Evolutionary conservation across 2,888 invertebrate genomes (phyloP), one percentile per base, ranked within the genome.

Genomic region (Aelia acuminata): DNA sequence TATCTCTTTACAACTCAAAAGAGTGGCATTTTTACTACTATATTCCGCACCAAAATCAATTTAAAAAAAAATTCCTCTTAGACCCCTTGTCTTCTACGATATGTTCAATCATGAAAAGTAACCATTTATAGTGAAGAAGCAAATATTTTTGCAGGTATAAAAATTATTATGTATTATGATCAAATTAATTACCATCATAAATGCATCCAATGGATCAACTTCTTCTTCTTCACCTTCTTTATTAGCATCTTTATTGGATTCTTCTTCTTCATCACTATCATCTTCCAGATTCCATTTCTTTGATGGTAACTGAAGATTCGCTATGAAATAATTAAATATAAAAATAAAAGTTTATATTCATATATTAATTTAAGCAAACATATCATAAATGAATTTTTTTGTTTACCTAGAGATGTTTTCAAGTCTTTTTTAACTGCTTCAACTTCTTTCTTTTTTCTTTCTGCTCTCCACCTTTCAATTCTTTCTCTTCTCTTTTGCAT

Each of bases 271-370:
- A 90, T 97, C 97, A 90, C 98, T 98, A 91, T 99, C 99, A 92
- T 99, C 98, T 92, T 99, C 98, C 88, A 99, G 93, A 88, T 98
- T 98, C 98, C 99, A 99, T 91, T 97, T 97, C 92, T 98, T 98
- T 85, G 93, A 92, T 1, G 94, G 93, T 88, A 93, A 91, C 91
- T 95, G 95, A 89, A 95, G 93, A 91, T 93, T 94, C 57, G 94
- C 94, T 88, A 94, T 92, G 90, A 89, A 75, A 53, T 15, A 80
- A 87, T 26, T 13, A 70, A 53, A 86, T 63, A 20, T 31, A 49
- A 80, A 87, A 18, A 39, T 31, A 0, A 11, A 47, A 63, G 48
- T 47, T 22, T 88, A 7, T n/a, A 39, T 80, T 15, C 22, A 22
- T 35, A 35, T 4, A 7, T 35, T 35, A n/a, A 63, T 11, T 50